These are phyloP conservation scores for Dilophus febrilis DNA, from an alignment of 2,888 invertebrate species.

Conservation along the genomic window DNA sequence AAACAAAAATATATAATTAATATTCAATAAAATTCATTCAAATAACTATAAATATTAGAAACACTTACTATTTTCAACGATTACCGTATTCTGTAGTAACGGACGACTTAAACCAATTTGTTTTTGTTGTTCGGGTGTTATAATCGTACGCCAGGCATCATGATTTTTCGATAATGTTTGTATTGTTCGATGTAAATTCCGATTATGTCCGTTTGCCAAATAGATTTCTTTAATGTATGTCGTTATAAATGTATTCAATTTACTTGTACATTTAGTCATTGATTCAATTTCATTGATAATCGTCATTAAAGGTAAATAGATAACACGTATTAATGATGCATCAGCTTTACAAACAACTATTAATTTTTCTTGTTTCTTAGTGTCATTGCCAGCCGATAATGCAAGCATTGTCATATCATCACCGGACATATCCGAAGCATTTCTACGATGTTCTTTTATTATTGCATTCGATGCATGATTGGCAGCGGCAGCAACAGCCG, in stretches of 20 bases:
- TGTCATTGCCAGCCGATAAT: constrained; percentile 13
- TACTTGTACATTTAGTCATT: constrained; percentile 46
- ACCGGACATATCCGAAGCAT: constrained; percentile 26
- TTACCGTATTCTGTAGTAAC: constrained; percentile 50
- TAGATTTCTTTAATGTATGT: constrained; percentile 80
- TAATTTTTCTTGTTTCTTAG: constrained; percentile 34
- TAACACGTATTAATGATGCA: constrained; percentile 54
- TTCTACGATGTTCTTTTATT: constrained; percentile 25
- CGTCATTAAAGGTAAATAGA: constrained; percentile 65
- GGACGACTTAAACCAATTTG: constrained; percentile 44
- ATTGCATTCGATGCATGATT: neutral
- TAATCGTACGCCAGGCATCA: constrained; percentile 63
- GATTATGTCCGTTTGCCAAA: constrained; percentile 54
- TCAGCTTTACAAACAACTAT: constrained; percentile 57
- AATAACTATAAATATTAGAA: neutral
- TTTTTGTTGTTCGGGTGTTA: constrained; percentile 49
- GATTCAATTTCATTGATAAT: constrained; percentile 74
- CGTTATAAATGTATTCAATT: constrained; percentile 65
- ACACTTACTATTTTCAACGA: constrained; percentile 44
- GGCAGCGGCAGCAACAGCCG: no score
- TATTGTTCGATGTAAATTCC: constrained; percentile 33
- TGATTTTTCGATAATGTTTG: constrained; percentile 55
- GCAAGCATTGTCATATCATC: constrained; percentile 22
- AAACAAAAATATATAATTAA: neutral
- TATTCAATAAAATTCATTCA: neutral